phyloP scores from a whole-genome alignment of 2,113 vertebrate genomes.

The Syrrhaptes paradoxus region DNA sequence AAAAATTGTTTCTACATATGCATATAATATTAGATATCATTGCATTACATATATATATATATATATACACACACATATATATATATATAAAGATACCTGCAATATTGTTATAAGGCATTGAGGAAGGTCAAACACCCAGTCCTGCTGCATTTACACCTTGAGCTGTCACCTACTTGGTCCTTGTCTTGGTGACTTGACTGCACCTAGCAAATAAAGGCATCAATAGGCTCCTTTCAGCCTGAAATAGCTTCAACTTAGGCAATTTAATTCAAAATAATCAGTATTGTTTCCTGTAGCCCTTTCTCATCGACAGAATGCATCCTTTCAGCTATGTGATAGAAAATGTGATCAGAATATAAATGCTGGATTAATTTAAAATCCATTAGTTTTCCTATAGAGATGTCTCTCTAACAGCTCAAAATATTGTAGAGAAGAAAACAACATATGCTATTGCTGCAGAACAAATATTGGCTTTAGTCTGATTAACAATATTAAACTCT shows the following conservation, averaged over 20 bases:
- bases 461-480: constrained; percentile 16
- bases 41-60: background rate
- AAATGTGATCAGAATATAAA: background rate
- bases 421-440: constrained; percentile 11
- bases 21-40: background rate
- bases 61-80: no score
- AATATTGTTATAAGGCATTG: accelerated
- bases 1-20: background rate
- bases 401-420: background rate
- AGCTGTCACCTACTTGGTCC: background rate
- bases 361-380: constrained; percentile 12
- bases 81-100: background rate
- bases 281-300: background rate
- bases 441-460: background rate
- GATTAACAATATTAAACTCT: constrained; percentile 22
- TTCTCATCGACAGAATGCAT: background rate
- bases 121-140: background rate
- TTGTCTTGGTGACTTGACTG: background rate
- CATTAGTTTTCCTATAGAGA: background rate
- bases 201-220: background rate
- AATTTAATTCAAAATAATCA: constrained; percentile 8
- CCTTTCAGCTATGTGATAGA: background rate
- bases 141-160: background rate
- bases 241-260: background rate
- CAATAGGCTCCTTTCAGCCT: background rate